Percentiles rank a stretch among this genome's conserved stretches.
Evolutionary conservation across 2,888 invertebrate species (phyloP).

Genomic region (Falcaria lacertinaria): DNA sequence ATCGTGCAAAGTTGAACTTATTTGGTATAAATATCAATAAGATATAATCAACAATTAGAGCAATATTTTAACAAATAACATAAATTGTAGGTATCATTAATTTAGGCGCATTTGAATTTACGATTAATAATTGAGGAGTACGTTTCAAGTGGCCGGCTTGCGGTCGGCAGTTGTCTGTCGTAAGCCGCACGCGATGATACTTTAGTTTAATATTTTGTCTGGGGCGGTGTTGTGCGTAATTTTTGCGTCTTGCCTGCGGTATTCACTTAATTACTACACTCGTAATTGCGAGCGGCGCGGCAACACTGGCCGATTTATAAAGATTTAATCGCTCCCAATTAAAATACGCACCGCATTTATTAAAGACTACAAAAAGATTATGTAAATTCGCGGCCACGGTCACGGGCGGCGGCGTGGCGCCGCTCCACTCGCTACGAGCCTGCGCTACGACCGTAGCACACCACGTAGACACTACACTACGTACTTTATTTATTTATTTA

Average conservation of each 20-base stretch:
- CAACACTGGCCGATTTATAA: constrained; percentile 72
- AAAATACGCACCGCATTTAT: constrained; percentile 69
- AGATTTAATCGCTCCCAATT: constrained; percentile 74
- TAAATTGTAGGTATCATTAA: constrained; percentile 39
- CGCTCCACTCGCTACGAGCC: constrained; percentile 36
- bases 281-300: constrained; percentile 65
- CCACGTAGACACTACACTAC: constrained; percentile 23
- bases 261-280: constrained; percentile 65
- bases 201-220: constrained; percentile 29
- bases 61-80: constrained; percentile 7
- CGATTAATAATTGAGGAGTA: constrained; percentile 74
- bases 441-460: constrained; percentile 36
- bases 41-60: no score
- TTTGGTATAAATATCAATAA: no score
- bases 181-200: constrained; percentile 54
- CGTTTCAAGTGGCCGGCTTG: constrained; percentile 51
- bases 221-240: constrained; percentile 50
- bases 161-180: constrained; percentile 40
- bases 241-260: constrained; percentile 60
- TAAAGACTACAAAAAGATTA: constrained; percentile 60
- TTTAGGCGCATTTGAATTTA: constrained; percentile 63
- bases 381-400: constrained; percentile 46
- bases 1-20: no score
- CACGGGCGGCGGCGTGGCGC: constrained; percentile 30
- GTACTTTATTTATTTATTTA: no score